Base-by-base conservation (phyloP, 2,888 invertebrate species). In the Rhogogaster chlorosoma region DNA sequence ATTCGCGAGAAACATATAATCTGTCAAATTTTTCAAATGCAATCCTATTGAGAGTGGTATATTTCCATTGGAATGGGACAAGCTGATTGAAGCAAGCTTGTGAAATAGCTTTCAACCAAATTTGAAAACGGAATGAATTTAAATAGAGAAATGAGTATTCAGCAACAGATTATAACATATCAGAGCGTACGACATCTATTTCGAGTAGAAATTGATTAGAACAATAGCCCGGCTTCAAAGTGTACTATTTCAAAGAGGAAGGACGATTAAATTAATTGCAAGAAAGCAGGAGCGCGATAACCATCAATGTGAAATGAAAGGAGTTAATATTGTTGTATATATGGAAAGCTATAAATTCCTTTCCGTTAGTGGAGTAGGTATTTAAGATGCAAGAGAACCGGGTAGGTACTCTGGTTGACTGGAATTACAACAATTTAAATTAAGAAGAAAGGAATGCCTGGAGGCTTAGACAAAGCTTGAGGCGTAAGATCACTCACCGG, bases 401-500 rank as follows among this genome's bases (percentile, higher is more conserved):
- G 22, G 70, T 45, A 22, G 18, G 9, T 22, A 57, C 22, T 80
- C 49, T 36, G 80, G 57, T 61, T 38, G 36, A 38, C 36, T 29
- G 80, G 80, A 80, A 80, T 61, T 49, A 80, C 57, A 80, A 80
- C 80, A 80, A 80, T 80, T 80, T 80, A 80, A 80, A 80, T 80
- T 80, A 80, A 57, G 80, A 80, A 80, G 61, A 80, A 61, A 12
- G 80, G 80, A 80, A 80, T 80, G 80, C 61, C 71, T 32, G 15
- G 61, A 36, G 32, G 26, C 38, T 38, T 12, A 22, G 61, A 61
- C 77, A 71, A 70, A 26, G 85, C 42, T 77, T 73, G 49, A 82
- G 84, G 77, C 85, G 42, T 49, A 53, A 85, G 71, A 84, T 73
- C 53, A 82, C 36, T 85, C 78, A 77, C 83, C 84, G 57, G 85